A percentile compares a stretch with the other conserved stretches of the same genome.
Conservation (phyloP, 1,140 invertebrate species). For the Cryptotermes secundus region DNA sequence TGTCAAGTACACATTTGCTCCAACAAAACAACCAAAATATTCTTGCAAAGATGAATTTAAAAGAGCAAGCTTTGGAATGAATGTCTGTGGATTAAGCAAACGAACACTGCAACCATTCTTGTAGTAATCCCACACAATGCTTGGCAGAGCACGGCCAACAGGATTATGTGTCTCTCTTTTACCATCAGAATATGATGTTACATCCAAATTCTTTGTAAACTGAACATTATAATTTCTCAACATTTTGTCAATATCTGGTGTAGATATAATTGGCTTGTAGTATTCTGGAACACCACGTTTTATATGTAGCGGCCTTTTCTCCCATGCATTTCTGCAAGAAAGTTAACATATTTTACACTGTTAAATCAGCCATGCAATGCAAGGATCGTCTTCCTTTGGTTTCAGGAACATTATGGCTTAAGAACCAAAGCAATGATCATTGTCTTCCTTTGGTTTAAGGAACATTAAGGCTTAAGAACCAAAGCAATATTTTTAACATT, state of each 20-base stretch:
- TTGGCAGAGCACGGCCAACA: constrained; percentile 69
- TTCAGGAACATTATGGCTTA: neutral
- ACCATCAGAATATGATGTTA: constrained; percentile 81
- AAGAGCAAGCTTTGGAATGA: constrained; percentile 63
- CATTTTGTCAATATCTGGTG: constrained; percentile 73
- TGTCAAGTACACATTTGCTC: constrained; percentile 94
- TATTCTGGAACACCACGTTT: constrained; percentile 62
- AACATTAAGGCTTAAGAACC: neutral
- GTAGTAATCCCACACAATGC: constrained; percentile 90
- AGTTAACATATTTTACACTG: constrained; percentile 37
- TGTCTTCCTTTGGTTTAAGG: neutral
- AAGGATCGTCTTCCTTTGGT: neutral
- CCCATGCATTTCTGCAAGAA: constrained; percentile 64
- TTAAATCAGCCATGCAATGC: neutral
- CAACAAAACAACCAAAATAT: constrained; percentile 89
- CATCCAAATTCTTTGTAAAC: constrained; percentile 86
- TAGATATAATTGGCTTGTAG: constrained; percentile 73
- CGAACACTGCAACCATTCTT: constrained; percentile 87
- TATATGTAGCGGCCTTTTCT: constrained; percentile 75
- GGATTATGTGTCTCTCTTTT: constrained; percentile 84
- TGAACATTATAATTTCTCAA: constrained; percentile 71
- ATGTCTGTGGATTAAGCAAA: constrained; percentile 92
- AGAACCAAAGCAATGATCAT: no score
- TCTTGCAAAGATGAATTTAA: constrained; percentile 83
- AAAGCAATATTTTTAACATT: no score